Evolutionary conservation across 1,140 invertebrate genomes (phyloP).

Genomic region (Drosophila persimilis): DNA sequence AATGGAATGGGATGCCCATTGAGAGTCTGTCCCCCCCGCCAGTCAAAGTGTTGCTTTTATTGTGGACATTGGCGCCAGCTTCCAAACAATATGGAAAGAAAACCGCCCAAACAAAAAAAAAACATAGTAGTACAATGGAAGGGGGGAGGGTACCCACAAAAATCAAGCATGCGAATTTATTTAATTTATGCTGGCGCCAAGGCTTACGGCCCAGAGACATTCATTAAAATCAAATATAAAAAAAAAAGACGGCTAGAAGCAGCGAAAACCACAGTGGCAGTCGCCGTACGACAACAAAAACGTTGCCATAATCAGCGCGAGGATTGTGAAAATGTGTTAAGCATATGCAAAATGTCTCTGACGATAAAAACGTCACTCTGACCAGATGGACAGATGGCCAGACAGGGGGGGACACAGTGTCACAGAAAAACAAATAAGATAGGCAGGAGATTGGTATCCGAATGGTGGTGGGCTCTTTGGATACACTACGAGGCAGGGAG

Average conservation of each 20-base stretch:
- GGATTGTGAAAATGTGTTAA: conserved; percentile 53
- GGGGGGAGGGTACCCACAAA: conserved; percentile 1
- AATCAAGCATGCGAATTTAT: conserved; percentile 29
- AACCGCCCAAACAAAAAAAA: neutral
- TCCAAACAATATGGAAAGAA: too few species aligned
- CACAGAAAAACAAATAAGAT: conserved; percentile 9
- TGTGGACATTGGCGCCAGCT: conserved; percentile 19
- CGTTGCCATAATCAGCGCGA: conserved; percentile 10
- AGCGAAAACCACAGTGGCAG: conserved; percentile 2
- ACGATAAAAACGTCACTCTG: conserved; percentile 33
- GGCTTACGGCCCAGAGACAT: conserved; percentile 21
- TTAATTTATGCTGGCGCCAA: conserved; percentile 57
- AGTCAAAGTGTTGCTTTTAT: conserved; percentile 21
- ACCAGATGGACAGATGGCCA: conserved; percentile 9
- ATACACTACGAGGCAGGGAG: too few species aligned
- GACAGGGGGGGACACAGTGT: neutral
- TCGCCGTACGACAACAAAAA: neutral
- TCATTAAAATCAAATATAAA: conserved; percentile 50
- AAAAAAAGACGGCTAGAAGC: conserved; percentile 25
- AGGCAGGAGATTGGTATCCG: conserved; percentile 7
- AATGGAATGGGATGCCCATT: neutral
- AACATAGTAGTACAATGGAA: conserved; percentile 12
- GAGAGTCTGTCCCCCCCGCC: conserved; percentile 13
- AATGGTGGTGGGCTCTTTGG: conserved; percentile 3
- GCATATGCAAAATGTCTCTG: conserved; percentile 39